Evolutionary conservation across 2,113 vertebrate species (phyloP), one percentile per base, ranked within the genome.

Genomic region (Microcebus murinus): DNA sequence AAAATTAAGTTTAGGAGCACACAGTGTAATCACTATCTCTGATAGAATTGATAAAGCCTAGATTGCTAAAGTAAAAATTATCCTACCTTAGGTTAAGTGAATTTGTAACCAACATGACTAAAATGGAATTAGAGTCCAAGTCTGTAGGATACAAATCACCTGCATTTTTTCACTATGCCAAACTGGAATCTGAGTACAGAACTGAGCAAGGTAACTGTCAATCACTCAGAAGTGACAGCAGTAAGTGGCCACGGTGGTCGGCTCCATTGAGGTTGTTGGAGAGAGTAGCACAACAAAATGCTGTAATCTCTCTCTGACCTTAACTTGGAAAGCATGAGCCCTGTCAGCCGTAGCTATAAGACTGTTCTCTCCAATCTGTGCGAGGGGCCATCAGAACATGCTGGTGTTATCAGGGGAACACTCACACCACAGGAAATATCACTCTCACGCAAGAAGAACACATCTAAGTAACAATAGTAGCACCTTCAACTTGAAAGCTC

Each of bases 401-500:
- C 52, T 96, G n/a, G 34, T 55, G 45, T 96, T 94, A 96, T 98
- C 95, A 93, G 65, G n/a, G 76, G 27, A 81, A 77, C 89, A 82
- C 83, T 96, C 86, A 87, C 7, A 13, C 80, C 79, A 68, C 89
- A 96, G 96, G 98, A 97, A 97, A 84, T 82, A 68, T 91, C 94
- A 93, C 91, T 95, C 85, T 97, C 91, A 90, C 73, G 96, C 29
- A 61, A 70, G 88, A 87, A 90, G 90, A 95, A 83, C 86, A 84
- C 70, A 90, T 87, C 76, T 93, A 87, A 96, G 93, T 70, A 96
- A 91, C 82, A 97, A 96, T 34, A 95, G 97, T 84, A 87, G 73
- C 96, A 95, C 93, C 96, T 97, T 93, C 80, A 96, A 77, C 89
- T 93, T 95, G 95, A 97, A 97, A 98, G 94, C 74, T 63, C 76